A percentile compares a stretch with the other conserved stretches of the same genome.
Evolutionary conservation across 2,113 vertebrate genomes (phyloP).

Genomic region (Megalops atlanticus): DNA sequence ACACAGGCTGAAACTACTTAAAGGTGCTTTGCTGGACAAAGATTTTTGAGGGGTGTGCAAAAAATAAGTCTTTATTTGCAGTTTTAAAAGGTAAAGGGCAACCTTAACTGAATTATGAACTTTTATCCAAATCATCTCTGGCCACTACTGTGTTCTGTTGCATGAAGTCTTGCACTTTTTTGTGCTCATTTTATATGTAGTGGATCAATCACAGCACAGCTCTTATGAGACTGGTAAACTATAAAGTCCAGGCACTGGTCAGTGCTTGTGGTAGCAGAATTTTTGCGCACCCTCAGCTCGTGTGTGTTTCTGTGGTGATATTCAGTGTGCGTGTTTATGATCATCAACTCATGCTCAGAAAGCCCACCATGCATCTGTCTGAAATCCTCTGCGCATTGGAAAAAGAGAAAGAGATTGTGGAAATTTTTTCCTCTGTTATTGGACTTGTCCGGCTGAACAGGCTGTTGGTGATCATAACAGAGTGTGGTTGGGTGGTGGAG

Average conservation of each 20-base stretch:
- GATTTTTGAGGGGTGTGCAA: neutral
- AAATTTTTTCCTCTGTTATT: no score
- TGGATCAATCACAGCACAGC: no score
- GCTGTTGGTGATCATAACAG: conserved; percentile 13
- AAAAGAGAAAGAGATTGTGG: no score
- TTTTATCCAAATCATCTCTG: no score
- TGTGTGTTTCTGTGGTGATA: neutral
- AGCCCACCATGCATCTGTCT: no score
- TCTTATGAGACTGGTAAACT: no score
- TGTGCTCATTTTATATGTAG: no score
- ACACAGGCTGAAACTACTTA: neutral
- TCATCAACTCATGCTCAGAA: conserved; percentile 5
- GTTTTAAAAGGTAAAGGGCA: neutral
- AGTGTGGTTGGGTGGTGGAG: neutral
- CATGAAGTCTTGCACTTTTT: no score
- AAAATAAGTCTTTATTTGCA: neutral
- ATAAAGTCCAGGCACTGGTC: no score
- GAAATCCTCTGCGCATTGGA: no score
- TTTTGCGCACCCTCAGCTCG: conserved; percentile 21
- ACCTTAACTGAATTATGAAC: no score
- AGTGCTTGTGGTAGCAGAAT: neutral
- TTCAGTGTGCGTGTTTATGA: neutral
- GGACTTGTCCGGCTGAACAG: neutral
- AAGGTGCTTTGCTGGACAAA: neutral
- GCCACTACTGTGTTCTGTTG: no score